phyloP scores from a whole-genome alignment of 2,113 vertebrate genomes.

The Ciconia maguari region DNA sequence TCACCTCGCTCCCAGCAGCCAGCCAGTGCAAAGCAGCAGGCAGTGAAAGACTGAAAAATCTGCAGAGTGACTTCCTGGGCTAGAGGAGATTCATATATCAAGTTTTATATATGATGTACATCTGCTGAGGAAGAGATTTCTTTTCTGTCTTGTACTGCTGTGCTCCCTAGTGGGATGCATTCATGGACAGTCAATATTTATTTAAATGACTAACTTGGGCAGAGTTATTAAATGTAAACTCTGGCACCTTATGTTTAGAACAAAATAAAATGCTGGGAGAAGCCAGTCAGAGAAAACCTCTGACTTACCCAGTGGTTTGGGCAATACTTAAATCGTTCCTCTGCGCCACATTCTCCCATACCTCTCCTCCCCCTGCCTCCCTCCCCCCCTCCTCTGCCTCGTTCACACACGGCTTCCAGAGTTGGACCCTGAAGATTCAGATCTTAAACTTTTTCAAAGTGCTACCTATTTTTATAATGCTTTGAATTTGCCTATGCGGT shows the following conservation, averaged over 20 bases:
- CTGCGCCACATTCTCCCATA: background rate
- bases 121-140: background rate
- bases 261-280: background rate
- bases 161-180: background rate
- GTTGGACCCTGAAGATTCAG: background rate
- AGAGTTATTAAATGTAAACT: slow-evolving; percentile 29
- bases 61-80: background rate
- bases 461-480: slow-evolving; percentile 44
- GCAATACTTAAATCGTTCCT: background rate
- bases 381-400: background rate
- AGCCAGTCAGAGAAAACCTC: background rate
- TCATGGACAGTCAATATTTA: background rate
- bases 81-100: background rate
- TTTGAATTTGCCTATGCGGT: slow-evolving; percentile 47
- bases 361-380: too few relatives aligned
- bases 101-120: background rate
- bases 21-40: background rate
- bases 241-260: background rate
- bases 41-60: background rate
- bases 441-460: slow-evolving; percentile 49
- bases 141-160: background rate
- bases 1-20: background rate
- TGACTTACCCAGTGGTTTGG: background rate
- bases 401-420: background rate
- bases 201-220: background rate